Evolutionary conservation across 1,140 invertebrate genomes (phyloP), one percentile per base, ranked within the genome.

Genomic region (Brachionus manjavacas): DNA sequence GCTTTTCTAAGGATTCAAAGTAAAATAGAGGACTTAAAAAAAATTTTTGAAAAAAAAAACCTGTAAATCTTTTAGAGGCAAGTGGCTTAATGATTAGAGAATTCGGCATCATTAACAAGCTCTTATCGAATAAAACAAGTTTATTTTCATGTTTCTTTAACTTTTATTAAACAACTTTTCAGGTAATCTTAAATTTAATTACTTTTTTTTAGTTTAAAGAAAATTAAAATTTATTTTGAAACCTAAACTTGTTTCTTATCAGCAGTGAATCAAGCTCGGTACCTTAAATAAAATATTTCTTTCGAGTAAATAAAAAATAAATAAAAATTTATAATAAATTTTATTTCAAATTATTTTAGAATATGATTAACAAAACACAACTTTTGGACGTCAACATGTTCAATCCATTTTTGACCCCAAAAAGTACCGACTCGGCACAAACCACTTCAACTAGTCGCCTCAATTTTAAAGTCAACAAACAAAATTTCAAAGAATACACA

Each of bases 101-200:
- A 20, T 23, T 60, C 20, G 9, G 9, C 52, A 60, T 60, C 20
- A 60, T 60, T 60, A 60, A 60, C 52, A 60, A 60, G 52, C 52
- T 60, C 52, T 60, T 60, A 60, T 60, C 52, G 52, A 60, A 60
- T 60, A 60, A 23, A 68, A 64, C 28, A 68, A 6, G 4, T 4
- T 16, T 68, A n/a, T 68, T 68, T 68, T 68, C 31, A 31, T 68
- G 66, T 68, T 68, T 28, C 31, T 28, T 68, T 31, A n/a, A 14
- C 12, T 35, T 35, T 35, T 35, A 35, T 35, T 35, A 35, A 35
- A 35, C 31, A 35, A 35, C 31, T 68, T 68, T 39, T 68, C 66
- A 68, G 66, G 66, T 68, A 68, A 68, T 68, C 66, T 68, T 12
- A 68, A 68, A 68, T 23, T 68, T 68, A 66, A 66, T 66, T 66